A percentile compares a stretch with the other conserved stretches of the same genome.
Evolutionary conservation across 2,888 invertebrate species (phyloP).

Genomic region (Lordiphosa andalusiaca): DNA sequence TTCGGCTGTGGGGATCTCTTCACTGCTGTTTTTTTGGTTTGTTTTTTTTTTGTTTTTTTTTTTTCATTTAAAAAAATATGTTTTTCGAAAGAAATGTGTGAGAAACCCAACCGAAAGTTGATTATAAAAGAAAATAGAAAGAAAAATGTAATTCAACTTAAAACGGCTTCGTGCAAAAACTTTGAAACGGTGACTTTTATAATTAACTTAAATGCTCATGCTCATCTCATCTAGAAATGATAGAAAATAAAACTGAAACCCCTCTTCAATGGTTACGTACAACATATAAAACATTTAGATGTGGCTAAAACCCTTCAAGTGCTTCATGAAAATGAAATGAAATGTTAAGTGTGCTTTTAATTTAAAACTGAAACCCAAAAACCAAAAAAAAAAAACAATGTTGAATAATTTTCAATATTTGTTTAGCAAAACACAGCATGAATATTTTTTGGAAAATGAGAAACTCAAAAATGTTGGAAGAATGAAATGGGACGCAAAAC

Average conservation of each 20-base stretch:
- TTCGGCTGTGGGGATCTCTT: slow-evolving; percentile 87
- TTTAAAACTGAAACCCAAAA: slow-evolving; percentile 16
- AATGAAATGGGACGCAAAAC: slow-evolving; percentile 13
- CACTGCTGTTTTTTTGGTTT: slow-evolving; percentile 78
- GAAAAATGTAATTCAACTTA: slow-evolving; percentile 27
- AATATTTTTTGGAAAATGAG: slow-evolving; percentile 38
- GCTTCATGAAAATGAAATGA: slow-evolving; percentile 53
- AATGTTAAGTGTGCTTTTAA: slow-evolving; percentile 30
- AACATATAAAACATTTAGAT: slow-evolving; percentile 50
- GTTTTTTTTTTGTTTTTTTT: slow-evolving; percentile 50
- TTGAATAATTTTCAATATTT: slow-evolving; percentile 13
- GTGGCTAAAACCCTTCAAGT: slow-evolving; percentile 30
- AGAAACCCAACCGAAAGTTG: slow-evolving; percentile 46
- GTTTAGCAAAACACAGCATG: slow-evolving; percentile 76
- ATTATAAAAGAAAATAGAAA: slow-evolving; percentile 46
- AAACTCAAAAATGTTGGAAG: slow-evolving; percentile 5
- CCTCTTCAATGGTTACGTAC: slow-evolving; percentile 39
- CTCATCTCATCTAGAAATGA: not conserved
- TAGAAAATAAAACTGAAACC: slow-evolving; percentile 9
- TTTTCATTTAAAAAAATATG: slow-evolving; percentile 39
- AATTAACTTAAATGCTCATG: slow-evolving; percentile 7
- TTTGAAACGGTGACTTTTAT: slow-evolving; percentile 15
- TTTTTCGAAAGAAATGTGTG: slow-evolving; percentile 31
- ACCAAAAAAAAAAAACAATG: slow-evolving; percentile 26
- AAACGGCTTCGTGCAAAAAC: slow-evolving; percentile 16